phyloP scores from a whole-genome alignment of 2,888 invertebrate species.

The Gari tellinella region DNA sequence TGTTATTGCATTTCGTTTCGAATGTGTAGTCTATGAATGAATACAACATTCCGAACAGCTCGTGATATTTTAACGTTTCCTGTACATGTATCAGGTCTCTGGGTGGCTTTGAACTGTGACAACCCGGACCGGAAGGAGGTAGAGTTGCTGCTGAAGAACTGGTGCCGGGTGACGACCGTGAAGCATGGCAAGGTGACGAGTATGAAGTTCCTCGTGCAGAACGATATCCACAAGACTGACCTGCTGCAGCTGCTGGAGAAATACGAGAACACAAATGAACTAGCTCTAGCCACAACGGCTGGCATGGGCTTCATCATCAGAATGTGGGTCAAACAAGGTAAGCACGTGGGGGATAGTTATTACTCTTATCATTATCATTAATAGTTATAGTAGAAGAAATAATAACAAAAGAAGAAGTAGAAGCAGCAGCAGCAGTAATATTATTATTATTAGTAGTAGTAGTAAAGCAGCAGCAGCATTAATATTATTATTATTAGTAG shows the following conservation, averaged over 20 bases:
- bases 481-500: too few species aligned
- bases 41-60: background rate
- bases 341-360: too few species aligned
- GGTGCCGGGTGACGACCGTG: slow-evolving; percentile 73
- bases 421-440: too few species aligned
- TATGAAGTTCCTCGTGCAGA: slow-evolving; percentile 66
- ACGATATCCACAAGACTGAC: slow-evolving; percentile 71
- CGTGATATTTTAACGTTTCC: background rate
- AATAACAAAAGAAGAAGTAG: too few species aligned
- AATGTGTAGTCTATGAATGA: background rate
- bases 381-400: too few species aligned
- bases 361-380: too few species aligned
- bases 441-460: too few species aligned
- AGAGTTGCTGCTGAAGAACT: slow-evolving; percentile 84
- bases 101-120: slow-evolving; percentile 83
- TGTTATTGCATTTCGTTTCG: background rate
- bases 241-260: slow-evolving; percentile 71
- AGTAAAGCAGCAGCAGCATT: too few species aligned
- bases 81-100: too few species aligned
- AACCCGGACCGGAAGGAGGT: slow-evolving; percentile 77
- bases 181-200: slow-evolving; percentile 72
- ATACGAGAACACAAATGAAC: slow-evolving; percentile 76
- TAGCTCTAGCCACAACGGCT: slow-evolving; percentile 75
- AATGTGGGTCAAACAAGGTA: slow-evolving; percentile 75
- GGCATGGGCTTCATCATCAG: slow-evolving; percentile 74